These are phyloP conservation scores for Kryptolebias ocellatus DNA, from an alignment of 2,797 vertebrate genomes.

Conservation along the genomic window DNA sequence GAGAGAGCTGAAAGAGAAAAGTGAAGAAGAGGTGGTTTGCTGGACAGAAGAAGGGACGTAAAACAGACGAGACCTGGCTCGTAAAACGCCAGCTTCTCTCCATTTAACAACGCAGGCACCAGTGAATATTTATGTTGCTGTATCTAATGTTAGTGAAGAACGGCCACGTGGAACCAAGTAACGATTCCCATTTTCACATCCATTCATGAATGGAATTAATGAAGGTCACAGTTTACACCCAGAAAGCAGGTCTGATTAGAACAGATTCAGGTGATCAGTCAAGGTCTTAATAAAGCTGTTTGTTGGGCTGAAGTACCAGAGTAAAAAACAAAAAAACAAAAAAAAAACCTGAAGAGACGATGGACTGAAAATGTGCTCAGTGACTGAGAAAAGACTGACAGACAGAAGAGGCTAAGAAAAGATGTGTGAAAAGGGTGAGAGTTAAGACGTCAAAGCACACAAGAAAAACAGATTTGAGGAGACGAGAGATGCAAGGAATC, in stretches of 20 bases:
- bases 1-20: slow-evolving; percentile 21
- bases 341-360: slow-evolving; percentile 6
- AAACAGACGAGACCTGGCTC: slow-evolving; percentile 51
- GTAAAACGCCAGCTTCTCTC: slow-evolving; percentile 43
- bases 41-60: slow-evolving; percentile 11
- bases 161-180: slow-evolving; percentile 61
- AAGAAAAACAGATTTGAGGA: slow-evolving; percentile 31
- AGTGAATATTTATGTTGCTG: slow-evolving; percentile 17
- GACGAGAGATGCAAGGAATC: slow-evolving; percentile 34
- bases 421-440: slow-evolving; percentile 24
- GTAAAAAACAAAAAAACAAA: slow-evolving; percentile 8
- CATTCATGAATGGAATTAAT: slow-evolving; percentile 50
- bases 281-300: slow-evolving; percentile 33
- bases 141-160: slow-evolving; percentile 29
- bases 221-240: slow-evolving; percentile 38
- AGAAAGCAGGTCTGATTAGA: slow-evolving; percentile 50
- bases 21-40: slow-evolving; percentile 22
- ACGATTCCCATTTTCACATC: slow-evolving; percentile 48
- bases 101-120: slow-evolving; percentile 14
- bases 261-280: slow-evolving; percentile 21
- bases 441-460: slow-evolving; percentile 23
- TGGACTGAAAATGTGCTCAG: slow-evolving; percentile 19
- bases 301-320: slow-evolving; percentile 8
- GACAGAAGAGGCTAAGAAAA: slow-evolving; percentile 20
- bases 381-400: slow-evolving; percentile 49